phyloP scores from a whole-genome alignment of 2,113 vertebrate genomes.

The Eulemur macaco region DNA sequence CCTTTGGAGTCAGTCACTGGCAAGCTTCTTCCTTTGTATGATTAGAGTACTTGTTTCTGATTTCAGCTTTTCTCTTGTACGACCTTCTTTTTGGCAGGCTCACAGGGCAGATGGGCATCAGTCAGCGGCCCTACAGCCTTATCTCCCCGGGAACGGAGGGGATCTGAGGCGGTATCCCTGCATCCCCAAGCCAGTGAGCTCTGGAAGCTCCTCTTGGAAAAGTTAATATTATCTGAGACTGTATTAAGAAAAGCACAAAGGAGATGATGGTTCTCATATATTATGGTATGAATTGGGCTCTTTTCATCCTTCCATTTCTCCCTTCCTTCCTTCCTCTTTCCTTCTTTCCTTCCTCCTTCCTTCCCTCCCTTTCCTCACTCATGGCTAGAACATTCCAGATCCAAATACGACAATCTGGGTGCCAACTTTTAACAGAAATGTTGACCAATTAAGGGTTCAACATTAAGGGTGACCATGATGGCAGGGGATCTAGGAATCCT shows the following conservation, averaged over 20 bases:
- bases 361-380: neutral
- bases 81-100: neutral
- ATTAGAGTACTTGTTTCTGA: neutral
- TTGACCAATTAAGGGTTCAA: neutral
- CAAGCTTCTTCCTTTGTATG: neutral
- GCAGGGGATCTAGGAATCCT: neutral
- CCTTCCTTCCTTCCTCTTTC: no score
- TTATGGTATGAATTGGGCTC: neutral
- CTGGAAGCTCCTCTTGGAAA: neutral
- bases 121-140: neutral
- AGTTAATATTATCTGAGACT: neutral
- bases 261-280: neutral
- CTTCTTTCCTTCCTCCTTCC: neutral
- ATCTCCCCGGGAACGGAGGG: neutral
- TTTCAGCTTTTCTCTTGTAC: neutral
- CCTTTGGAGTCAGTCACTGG: neutral
- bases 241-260: neutral
- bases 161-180: neutral
- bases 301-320: neutral
- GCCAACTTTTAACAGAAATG: neutral
- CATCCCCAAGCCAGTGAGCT: neutral
- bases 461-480: neutral
- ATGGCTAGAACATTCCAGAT: neutral
- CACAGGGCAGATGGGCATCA: neutral
- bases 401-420: neutral